A percentile compares a stretch with the other conserved stretches of the same genome.
phyloP scores from a whole-genome alignment of 2,888 invertebrate genomes.

The Spodoptera picta region DNA sequence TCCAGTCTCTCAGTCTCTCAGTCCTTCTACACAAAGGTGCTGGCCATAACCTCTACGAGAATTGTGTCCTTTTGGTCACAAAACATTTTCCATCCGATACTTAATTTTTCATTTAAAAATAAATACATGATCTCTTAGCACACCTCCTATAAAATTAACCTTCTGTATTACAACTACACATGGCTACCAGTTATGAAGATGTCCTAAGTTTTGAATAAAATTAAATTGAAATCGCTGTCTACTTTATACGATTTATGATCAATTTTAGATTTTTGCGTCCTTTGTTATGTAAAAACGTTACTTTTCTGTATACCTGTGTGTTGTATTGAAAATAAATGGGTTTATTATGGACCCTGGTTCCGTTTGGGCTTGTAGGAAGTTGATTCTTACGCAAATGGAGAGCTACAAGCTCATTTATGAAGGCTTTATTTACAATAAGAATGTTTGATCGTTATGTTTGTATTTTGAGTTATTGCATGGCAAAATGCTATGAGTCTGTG shows the following conservation, averaged over 20 bases:
- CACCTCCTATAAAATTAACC: not conserved
- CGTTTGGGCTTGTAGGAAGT: constrained; percentile 47
- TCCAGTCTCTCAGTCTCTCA: no score
- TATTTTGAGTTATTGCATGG: no score
- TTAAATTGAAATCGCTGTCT: constrained; percentile 57
- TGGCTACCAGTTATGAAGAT: constrained; percentile 47
- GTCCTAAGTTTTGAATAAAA: constrained; percentile 51
- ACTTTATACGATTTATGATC: constrained; percentile 56
- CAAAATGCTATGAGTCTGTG: no score
- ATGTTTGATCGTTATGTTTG: not conserved
- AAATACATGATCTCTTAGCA: no score
- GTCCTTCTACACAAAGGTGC: no score
- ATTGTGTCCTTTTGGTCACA: no score
- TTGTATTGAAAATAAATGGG: constrained; percentile 43
- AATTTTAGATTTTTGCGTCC: constrained; percentile 49
- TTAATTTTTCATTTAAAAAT: not conserved
- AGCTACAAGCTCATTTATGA: constrained; percentile 8
- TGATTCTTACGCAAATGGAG: constrained; percentile 34
- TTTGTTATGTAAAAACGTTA: constrained; percentile 52
- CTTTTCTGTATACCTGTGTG: constrained; percentile 17
- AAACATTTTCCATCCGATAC: no score
- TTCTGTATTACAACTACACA: not conserved
- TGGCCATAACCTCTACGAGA: no score
- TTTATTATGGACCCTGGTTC: constrained; percentile 48
- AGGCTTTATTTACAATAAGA: not conserved